Percentiles rank a stretch among this genome's conserved stretches.
These are phyloP conservation scores for Cistogaster globosa DNA, from an alignment of 2,888 invertebrate genomes.

Conservation along the genomic window DNA sequence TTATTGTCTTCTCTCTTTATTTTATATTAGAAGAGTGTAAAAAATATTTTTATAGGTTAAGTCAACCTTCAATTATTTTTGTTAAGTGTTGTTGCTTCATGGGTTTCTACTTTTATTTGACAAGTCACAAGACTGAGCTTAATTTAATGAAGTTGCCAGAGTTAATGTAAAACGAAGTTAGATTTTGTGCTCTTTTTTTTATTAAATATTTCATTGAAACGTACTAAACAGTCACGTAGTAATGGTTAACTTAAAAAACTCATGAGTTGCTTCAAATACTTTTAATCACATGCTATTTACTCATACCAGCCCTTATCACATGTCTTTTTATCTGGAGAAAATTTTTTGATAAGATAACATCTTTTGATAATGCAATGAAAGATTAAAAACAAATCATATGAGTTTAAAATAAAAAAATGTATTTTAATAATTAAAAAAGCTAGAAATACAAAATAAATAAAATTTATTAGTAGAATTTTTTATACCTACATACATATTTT, in stretches of 20 bases:
- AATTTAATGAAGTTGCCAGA: slow-evolving; percentile 65
- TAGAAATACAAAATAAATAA: too few relatives aligned
- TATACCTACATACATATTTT: too few relatives aligned
- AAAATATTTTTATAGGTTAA: slow-evolving; percentile 64
- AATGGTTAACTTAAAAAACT: slow-evolving; percentile 9
- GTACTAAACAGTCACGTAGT: background rate
- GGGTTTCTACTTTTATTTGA: slow-evolving; percentile 63
- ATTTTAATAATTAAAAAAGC: too few relatives aligned
- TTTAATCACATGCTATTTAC: slow-evolving; percentile 77
- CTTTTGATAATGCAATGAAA: background rate
- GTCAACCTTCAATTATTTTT: slow-evolving; percentile 67
- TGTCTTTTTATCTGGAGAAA: slow-evolving; percentile 53
- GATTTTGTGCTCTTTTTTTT: background rate
- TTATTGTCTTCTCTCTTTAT: background rate
- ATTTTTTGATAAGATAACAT: slow-evolving; percentile 51
- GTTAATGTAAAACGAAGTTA: background rate
- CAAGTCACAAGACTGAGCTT: slow-evolving; percentile 73
- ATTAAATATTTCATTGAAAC: background rate
- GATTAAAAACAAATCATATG: background rate
- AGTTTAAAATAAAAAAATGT: too few relatives aligned
- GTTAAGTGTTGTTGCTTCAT: slow-evolving; percentile 48
- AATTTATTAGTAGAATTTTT: too few relatives aligned
- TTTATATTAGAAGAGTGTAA: background rate
- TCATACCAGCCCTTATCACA: slow-evolving; percentile 65
- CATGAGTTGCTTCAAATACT: slow-evolving; percentile 38